These are phyloP conservation scores for Pogonomyrmex californicus DNA, from an alignment of 1,140 invertebrate species.

Conservation along the genomic window DNA sequence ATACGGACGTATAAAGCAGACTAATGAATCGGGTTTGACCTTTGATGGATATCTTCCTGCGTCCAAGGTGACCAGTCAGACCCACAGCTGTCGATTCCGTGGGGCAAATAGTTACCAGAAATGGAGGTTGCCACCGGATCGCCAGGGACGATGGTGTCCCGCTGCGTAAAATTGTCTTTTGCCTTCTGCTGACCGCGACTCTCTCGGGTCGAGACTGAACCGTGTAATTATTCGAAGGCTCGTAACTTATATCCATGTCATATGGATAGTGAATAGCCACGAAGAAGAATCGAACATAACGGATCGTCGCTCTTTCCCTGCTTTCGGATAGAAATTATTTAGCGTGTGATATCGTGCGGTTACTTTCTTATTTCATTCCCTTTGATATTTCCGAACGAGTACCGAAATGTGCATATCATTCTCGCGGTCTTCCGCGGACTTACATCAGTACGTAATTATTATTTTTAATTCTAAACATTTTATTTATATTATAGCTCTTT, in stretches of 20 bases:
- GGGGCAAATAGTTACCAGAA: constrained; percentile 81
- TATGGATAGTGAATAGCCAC: constrained; percentile 63
- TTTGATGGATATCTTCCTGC: constrained; percentile 70
- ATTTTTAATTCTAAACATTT: neutral
- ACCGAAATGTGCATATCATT: neutral
- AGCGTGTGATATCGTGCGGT: constrained; percentile 56
- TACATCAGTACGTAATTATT: neutral
- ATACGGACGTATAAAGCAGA: constrained; percentile 31
- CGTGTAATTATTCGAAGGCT: constrained; percentile 86
- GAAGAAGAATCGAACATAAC: constrained; percentile 74
- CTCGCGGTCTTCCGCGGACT: neutral
- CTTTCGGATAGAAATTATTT: constrained; percentile 71
- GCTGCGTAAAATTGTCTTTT: constrained; percentile 87
- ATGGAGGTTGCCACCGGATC: constrained; percentile 79
- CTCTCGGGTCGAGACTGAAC: constrained; percentile 77
- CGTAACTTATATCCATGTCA: constrained; percentile 83
- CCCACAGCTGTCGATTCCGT: constrained; percentile 82
- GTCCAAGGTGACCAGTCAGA: constrained; percentile 52
- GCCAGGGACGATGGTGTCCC: constrained; percentile 78
- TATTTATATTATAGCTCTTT: neutral
- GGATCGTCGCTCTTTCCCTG: constrained; percentile 68
- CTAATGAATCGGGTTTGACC: constrained; percentile 75
- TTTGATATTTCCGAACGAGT: constrained; percentile 39
- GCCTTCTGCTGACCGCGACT: constrained; percentile 83
- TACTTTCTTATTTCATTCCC: constrained; percentile 22